phyloP scores from a whole-genome alignment of 2,888 invertebrate species.

The Scaptomyza flava region DNA sequence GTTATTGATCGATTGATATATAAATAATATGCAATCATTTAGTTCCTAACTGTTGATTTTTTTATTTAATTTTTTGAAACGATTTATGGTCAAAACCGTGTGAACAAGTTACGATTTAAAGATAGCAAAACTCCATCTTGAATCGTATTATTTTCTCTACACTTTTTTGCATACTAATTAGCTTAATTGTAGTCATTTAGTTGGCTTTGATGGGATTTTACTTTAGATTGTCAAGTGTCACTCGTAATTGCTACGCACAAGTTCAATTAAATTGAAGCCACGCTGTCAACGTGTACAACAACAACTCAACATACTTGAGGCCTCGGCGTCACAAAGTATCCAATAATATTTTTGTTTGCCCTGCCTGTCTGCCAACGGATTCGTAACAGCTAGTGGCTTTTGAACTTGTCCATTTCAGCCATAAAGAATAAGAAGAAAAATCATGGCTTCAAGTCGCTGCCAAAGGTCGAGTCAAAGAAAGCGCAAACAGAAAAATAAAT shows the following conservation, averaged over 20 bases:
- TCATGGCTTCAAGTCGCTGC: no score
- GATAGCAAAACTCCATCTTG: background rate
- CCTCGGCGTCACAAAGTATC: conserved; percentile 25
- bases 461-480: background rate
- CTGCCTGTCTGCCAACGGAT: background rate
- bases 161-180: conserved; percentile 49
- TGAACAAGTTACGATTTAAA: no score
- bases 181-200: conserved; percentile 66
- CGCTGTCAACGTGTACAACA: background rate
- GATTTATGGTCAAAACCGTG: background rate
- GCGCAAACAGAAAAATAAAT: conserved; percentile 8
- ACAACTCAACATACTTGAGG: background rate
- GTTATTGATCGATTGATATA: no score
- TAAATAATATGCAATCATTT: no score
- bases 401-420: conserved; percentile 34
- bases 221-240: conserved; percentile 32
- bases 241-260: conserved; percentile 40
- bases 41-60: no score
- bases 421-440: background rate
- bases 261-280: conserved; percentile 35
- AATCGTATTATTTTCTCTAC: background rate
- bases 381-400: conserved; percentile 11
- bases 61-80: no score
- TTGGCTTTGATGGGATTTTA: background rate
- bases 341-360: conserved; percentile 35